phyloP scores from a whole-genome alignment of 2,113 vertebrate genomes.

The Dipodomys stephensi region DNA sequence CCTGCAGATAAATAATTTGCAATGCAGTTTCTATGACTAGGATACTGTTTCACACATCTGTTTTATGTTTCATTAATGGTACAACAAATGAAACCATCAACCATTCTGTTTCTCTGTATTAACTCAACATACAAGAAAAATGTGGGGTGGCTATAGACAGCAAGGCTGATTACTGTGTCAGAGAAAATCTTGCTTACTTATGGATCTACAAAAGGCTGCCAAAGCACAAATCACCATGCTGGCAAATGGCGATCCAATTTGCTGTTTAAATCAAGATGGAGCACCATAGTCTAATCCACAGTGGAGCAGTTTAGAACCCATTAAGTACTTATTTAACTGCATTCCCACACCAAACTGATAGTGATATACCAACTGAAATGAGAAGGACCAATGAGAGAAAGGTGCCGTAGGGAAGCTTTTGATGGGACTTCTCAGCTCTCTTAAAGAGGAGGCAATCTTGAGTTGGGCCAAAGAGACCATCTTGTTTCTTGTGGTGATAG shows the following conservation, averaged over 20 bases:
- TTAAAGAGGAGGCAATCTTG: constrained; percentile 1
- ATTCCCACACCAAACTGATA: constrained; percentile 51
- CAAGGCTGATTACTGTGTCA: constrained; percentile 35
- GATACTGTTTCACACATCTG: constrained; percentile 77
- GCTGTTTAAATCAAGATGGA: constrained; percentile 70
- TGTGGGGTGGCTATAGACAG: constrained; percentile 62
- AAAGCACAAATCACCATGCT: constrained; percentile 69
- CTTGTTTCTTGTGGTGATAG: neutral
- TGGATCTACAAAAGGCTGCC: constrained; percentile 60
- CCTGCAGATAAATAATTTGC: constrained; percentile 78
- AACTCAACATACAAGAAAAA: constrained; percentile 62
- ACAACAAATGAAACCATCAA: constrained; percentile 83
- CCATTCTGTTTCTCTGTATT: constrained; percentile 77
- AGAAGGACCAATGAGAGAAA: constrained; percentile 5
- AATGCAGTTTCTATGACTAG: constrained; percentile 76
- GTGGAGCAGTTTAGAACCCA: constrained; percentile 47
- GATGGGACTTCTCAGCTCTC: neutral
- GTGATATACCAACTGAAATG: neutral
- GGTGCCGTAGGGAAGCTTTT: neutral
- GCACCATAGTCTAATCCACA: constrained; percentile 35
- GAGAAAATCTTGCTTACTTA: constrained; percentile 65
- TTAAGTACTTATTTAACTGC: constrained; percentile 64
- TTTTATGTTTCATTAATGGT: constrained; percentile 81
- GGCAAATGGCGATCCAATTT: constrained; percentile 62
- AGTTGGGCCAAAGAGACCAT: neutral